These are phyloP conservation scores for Troilus luridus DNA, from an alignment of 2,888 invertebrate genomes.

Conservation along the genomic window DNA sequence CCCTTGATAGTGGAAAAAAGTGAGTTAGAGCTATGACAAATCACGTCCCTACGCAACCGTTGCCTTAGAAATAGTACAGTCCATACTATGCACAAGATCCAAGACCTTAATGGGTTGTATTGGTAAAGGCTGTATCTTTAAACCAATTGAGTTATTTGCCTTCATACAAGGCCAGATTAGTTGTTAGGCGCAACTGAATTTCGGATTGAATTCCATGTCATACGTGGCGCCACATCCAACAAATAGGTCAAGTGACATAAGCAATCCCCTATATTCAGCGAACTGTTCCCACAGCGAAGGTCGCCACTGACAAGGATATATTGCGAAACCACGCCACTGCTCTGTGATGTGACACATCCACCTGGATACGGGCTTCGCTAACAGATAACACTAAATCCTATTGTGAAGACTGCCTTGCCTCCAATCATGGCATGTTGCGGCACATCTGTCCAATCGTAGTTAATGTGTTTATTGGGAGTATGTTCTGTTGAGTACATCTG, in stretches of 20 bases:
- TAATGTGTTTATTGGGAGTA: not conserved
- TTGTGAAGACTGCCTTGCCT: not conserved
- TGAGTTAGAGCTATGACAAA: no score
- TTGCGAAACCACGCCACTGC: not conserved
- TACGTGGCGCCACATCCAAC: not conserved
- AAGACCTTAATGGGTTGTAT: no score
- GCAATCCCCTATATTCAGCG: constrained; percentile 26
- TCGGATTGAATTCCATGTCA: not conserved
- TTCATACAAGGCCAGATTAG: no score
- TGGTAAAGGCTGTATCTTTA: no score
- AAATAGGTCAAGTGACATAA: constrained; percentile 23
- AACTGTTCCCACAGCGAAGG: constrained; percentile 11
- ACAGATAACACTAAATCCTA: not conserved
- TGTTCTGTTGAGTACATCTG: not conserved
- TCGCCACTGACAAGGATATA: not conserved
- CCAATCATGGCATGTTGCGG: not conserved
- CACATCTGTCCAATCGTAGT: not conserved
- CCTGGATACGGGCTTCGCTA: not conserved
- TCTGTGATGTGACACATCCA: not conserved
- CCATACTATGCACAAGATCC: no score
- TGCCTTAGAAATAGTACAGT: no score
- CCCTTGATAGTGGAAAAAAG: no score
- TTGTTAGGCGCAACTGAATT: not conserved
- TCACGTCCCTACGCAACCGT: no score
- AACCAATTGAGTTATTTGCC: no score